Percentiles rank a stretch among this genome's conserved stretches.
phyloP scores from a whole-genome alignment of 2,888 invertebrate genomes.

The Steromphala cineraria region DNA sequence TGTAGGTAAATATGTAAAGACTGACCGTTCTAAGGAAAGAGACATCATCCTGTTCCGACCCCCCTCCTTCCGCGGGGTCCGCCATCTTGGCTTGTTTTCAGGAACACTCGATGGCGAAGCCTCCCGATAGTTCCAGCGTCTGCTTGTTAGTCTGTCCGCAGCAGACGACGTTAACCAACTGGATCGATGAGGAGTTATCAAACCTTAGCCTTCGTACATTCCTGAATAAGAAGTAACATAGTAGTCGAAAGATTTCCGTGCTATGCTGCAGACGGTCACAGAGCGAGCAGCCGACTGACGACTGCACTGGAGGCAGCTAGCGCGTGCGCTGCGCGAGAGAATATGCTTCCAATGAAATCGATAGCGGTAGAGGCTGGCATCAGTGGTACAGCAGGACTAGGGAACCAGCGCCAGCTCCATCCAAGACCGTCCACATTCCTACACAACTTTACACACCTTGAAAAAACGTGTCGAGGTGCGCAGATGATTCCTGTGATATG shows the following conservation, averaged over 20 bases:
- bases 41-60: slow-evolving; percentile 99
- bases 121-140: slow-evolving; percentile 22
- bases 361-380: not conserved
- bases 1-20: slow-evolving; percentile 47
- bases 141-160: not conserved
- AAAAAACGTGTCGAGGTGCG: not conserved
- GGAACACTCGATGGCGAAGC: not conserved
- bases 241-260: slow-evolving; percentile 33
- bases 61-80: slow-evolving; percentile 80
- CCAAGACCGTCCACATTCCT: not conserved
- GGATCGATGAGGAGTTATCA: slow-evolving; percentile 13
- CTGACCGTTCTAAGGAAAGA: slow-evolving; percentile 99
- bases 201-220: slow-evolving; percentile 22
- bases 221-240: slow-evolving; percentile 25
- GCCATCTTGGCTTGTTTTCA: slow-evolving; percentile 63
- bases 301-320: not conserved
- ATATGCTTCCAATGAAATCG: not conserved
- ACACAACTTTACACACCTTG: not conserved
- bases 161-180: slow-evolving; percentile 22
- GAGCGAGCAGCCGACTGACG: slow-evolving; percentile 29
- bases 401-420: not conserved
- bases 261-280: slow-evolving; percentile 32
- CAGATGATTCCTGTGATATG: not conserved
- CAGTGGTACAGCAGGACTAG: not conserved
- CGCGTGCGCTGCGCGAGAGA: slow-evolving; percentile 9